phyloP scores from a whole-genome alignment of 2,797 vertebrate genomes.

The Pseudochirops cupreus region DNA sequence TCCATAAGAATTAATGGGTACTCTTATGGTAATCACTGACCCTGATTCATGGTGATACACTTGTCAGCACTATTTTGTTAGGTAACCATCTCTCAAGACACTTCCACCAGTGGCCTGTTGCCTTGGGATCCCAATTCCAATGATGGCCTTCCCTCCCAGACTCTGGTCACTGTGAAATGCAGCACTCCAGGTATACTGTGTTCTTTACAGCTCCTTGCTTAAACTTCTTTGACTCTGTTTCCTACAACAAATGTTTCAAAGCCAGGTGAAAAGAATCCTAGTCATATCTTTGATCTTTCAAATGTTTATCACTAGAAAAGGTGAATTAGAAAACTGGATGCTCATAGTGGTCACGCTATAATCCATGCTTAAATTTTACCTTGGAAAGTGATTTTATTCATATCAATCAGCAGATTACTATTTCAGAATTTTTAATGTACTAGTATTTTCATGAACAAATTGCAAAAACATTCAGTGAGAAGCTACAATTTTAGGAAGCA shows the following conservation, averaged over 20 bases:
- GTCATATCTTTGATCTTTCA: neutral
- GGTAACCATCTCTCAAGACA: neutral
- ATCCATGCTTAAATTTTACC: neutral
- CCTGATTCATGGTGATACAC: neutral
- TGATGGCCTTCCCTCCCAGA: neutral
- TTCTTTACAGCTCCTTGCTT: neutral
- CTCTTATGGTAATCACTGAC: neutral
- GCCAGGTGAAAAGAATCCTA: neutral
- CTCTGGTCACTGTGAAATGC: neutral
- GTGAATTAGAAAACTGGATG: neutral
- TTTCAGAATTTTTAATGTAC: neutral
- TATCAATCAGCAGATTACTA: neutral
- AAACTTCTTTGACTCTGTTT: neutral
- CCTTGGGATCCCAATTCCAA: neutral
- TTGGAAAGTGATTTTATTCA: neutral
- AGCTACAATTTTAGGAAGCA: neutral
- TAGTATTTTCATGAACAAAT: neutral
- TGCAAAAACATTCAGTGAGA: neutral
- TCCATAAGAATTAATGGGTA: neutral
- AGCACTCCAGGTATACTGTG: neutral
- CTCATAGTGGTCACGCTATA: neutral
- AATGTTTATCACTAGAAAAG: neutral
- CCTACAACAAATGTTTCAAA: neutral
- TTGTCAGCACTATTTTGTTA: neutral
- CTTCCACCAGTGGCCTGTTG: neutral